Evolutionary conservation across 1,140 invertebrate species (phyloP), one percentile per base, ranked within the genome.

Genomic region (Zophobas atratus): DNA sequence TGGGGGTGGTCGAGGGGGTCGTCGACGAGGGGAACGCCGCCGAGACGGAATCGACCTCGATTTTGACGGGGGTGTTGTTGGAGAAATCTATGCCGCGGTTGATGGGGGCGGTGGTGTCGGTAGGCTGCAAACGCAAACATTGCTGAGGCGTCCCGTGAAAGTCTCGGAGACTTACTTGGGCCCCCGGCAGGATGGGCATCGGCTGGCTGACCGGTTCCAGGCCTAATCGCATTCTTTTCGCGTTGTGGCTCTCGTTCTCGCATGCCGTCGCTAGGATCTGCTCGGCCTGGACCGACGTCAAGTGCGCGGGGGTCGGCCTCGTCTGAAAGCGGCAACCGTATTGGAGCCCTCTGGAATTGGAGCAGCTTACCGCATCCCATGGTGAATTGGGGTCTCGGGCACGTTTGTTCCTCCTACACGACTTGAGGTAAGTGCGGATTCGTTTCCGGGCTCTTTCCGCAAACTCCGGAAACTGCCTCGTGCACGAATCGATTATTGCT

Each of bases 191-290:
- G 76, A 93, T 89, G 79, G 94, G 93, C 89, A 94, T 92, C 32
- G 94, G 93, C 87, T 97, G 94, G 88, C 95, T 94, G 86, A 98
- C 94, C 49, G 97, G 97, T 86, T 98, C 97, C 81, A 98, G 89
- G 72, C 97, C 97, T 83, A 98, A 91, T 79, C 97, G 91, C 96
- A 98, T 98, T 82, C 97, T 91, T 88, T 98, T 98, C 38, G 97
- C 97, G 87, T 98, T 98, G 86, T 97, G 94, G 86, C 95, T 96
- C 88, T 98, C 97, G 87, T 98, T 98, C 88, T 98, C 97, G 87
- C 97, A 98, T 55, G 97, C 97, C 82, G 94, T 94, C 79, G 97
- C 96, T 84, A 99, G 89, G 84, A 98, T 96, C 88, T 97, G 96
- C 86, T 99, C 97, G 4, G 97, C 97, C 87, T 97, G 96, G 70